Evolutionary conservation across 2,888 invertebrate genomes (phyloP).

Genomic region (Oscheius sp.): DNA sequence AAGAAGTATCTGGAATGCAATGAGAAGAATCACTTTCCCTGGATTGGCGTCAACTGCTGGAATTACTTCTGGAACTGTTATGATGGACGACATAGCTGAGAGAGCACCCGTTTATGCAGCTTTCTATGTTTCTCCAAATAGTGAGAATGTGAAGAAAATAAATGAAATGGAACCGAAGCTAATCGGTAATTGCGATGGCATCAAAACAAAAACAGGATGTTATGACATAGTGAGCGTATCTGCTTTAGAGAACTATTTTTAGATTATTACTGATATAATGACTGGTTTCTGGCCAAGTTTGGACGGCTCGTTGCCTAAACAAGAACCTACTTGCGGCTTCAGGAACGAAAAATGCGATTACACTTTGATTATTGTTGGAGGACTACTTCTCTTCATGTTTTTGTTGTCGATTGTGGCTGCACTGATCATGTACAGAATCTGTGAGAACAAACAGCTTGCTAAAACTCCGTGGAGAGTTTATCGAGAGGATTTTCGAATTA

Average conservation of each 20-base stretch:
- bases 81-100: conserved; percentile 69
- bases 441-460: conserved; percentile 62
- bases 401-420: conserved; percentile 40
- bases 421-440: conserved; percentile 53
- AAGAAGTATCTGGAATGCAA: conserved; percentile 64
- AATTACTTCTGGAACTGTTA: conserved; percentile 59
- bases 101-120: conserved; percentile 67
- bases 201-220: conserved; percentile 60
- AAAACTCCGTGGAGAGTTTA: conserved; percentile 65
- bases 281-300: conserved; percentile 68
- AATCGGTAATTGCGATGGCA: conserved; percentile 61
- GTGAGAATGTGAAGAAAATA: conserved; percentile 66
- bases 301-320: conserved; percentile 58
- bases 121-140: conserved; percentile 65
- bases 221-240: conserved; percentile 52
- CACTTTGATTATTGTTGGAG: conserved; percentile 53
- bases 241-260: neutral
- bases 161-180: conserved; percentile 62
- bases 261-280: conserved; percentile 50
- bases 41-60: conserved; percentile 63
- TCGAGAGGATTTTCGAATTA: conserved; percentile 64
- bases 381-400: conserved; percentile 34
- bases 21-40: conserved; percentile 63
- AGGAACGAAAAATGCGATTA: conserved; percentile 57
- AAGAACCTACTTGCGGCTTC: conserved; percentile 65